Evolutionary conservation across 2,797 vertebrate genomes (phyloP).

Genomic region (Danio choprae): DNA sequence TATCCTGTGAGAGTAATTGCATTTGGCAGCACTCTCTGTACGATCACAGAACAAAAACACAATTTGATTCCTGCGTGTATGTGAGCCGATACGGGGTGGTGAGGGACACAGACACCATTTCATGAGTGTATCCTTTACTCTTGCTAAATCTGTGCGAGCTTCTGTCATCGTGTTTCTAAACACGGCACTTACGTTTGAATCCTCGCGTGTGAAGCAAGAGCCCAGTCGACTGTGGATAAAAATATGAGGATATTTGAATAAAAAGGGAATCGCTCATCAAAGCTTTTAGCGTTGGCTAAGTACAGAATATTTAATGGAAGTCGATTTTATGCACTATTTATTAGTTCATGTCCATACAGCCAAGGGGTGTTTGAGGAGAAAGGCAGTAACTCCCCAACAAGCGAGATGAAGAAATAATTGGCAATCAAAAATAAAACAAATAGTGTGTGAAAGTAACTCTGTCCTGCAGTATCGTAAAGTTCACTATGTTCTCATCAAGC

Average conservation of each 20-base stretch:
- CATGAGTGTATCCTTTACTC: constrained; percentile 12
- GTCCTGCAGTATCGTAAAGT: too few species aligned
- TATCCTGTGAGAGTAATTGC: constrained; percentile 55
- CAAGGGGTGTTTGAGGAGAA: not conserved
- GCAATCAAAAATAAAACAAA: not conserved
- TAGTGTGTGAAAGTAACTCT: too few species aligned
- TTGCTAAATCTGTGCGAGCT: constrained; percentile 4
- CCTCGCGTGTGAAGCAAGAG: not conserved
- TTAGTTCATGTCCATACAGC: constrained; percentile 9
- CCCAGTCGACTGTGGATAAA: not conserved
- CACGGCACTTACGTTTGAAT: not conserved
- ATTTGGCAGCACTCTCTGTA: constrained; percentile 54
- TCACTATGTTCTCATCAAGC: too few species aligned
- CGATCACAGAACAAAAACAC: constrained; percentile 46
- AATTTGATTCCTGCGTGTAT: constrained; percentile 46
- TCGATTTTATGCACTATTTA: not conserved
- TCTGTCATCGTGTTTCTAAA: constrained; percentile 20
- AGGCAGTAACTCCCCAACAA: not conserved
- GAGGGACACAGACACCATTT: constrained; percentile 16
- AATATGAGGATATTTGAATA: constrained; percentile 3
- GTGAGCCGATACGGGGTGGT: constrained; percentile 25
- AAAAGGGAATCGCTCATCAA: constrained; percentile 16
- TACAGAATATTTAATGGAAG: constrained; percentile 23
- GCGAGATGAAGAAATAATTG: not conserved
- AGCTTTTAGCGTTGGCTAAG: not conserved